Evolutionary conservation across 2,113 vertebrate genomes (phyloP).

Genomic region (Prochilodus magdalenae): DNA sequence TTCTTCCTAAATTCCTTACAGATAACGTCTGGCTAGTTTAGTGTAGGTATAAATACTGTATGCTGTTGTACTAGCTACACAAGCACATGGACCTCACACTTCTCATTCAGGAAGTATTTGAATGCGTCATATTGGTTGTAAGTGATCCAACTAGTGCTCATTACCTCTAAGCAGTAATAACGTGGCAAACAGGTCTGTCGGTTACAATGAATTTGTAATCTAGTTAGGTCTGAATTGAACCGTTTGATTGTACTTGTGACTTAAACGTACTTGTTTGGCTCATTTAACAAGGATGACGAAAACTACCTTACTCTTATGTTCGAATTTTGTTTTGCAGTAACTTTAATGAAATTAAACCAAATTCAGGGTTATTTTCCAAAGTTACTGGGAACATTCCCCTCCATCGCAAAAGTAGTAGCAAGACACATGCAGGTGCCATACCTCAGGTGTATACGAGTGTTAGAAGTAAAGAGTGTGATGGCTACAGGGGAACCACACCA

Average conservation of each 20-base stretch:
- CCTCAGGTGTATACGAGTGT: conserved; percentile 40
- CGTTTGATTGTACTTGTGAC: background rate
- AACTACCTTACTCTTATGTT: background rate
- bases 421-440: conserved; percentile 20
- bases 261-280: background rate
- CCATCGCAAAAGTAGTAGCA: conserved; percentile 2
- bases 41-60: conserved; percentile 34
- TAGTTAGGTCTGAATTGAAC: background rate
- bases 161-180: conserved; percentile 10
- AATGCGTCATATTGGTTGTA: conserved; percentile 17
- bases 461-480: conserved; percentile 10
- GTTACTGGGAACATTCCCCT: background rate
- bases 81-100: conserved; percentile 40
- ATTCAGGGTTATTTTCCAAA: conserved; percentile 35
- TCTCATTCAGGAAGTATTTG: conserved; percentile 41
- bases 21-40: conserved; percentile 22
- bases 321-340: background rate
- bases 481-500: conserved; percentile 43
- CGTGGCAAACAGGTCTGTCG: background rate
- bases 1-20: background rate
- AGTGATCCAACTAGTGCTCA: conserved; percentile 20
- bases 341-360: background rate
- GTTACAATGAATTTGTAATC: background rate
- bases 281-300: background rate
- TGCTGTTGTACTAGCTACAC: conserved; percentile 35